Percentiles rank a stretch among this genome's conserved stretches.
Conservation (phyloP, 2,797 vertebrate species). For the Notoglanidium macrostoma region DNA sequence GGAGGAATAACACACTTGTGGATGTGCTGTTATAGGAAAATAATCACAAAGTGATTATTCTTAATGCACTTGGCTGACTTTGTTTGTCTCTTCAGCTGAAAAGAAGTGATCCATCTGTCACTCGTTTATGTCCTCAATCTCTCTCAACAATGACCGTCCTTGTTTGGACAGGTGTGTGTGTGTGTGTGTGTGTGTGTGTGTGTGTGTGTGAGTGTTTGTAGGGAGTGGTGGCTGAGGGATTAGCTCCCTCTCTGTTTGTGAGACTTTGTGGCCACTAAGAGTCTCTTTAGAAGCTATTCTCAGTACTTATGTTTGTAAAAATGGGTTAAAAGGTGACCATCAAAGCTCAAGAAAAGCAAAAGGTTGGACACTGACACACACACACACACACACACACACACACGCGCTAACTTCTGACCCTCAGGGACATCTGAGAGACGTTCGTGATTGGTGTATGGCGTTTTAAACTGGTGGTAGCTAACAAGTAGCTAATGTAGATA, state of each 20-base stretch:
- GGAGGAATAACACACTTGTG: neutral
- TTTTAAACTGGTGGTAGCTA: neutral
- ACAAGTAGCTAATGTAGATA: neutral
- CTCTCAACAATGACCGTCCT: conserved; percentile 49
- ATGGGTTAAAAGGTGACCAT: conserved; percentile 52
- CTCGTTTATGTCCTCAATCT: conserved; percentile 54
- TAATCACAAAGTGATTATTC: neutral
- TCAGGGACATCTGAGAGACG: conserved; percentile 13
- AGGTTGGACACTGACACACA: conserved; percentile 1
- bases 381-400: conserved; percentile 26
- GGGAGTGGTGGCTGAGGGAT: conserved; percentile 52
- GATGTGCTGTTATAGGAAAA: neutral
- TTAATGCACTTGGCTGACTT: conserved; percentile 48
- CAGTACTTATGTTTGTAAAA: conserved; percentile 44
- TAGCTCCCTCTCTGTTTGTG: conserved; percentile 54
- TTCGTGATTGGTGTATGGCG: neutral
- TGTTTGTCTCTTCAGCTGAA: conserved; percentile 49
- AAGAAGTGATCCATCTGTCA: conserved; percentile 69
- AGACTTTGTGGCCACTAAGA: conserved; percentile 49
- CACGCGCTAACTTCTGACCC: neutral
- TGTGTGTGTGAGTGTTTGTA: conserved; percentile 55
- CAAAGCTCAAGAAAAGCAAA: conserved; percentile 19
- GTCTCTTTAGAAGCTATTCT: conserved; percentile 47
- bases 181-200: conserved; percentile 55
- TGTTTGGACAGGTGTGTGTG: conserved; percentile 78